Evolutionary conservation across 2,797 vertebrate species (phyloP).

Genomic region (Anomalospiza imberbis): DNA sequence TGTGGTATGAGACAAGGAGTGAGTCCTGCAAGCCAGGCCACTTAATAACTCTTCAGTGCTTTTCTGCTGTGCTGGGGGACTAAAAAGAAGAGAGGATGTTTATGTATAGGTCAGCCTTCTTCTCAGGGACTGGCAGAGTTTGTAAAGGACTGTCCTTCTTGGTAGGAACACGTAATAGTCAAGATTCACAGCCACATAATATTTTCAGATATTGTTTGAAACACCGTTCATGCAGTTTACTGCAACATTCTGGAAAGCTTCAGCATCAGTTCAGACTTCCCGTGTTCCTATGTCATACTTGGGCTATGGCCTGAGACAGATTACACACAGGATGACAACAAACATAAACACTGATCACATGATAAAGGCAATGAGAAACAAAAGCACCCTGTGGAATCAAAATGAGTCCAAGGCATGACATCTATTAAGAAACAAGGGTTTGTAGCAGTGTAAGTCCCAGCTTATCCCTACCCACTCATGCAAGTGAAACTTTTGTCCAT

Average conservation of each 20-base stretch:
- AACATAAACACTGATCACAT: not conserved
- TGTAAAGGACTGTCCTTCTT: not conserved
- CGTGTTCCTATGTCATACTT: not conserved
- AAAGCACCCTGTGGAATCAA: not conserved
- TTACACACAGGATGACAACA: not conserved
- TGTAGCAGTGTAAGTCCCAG: not conserved
- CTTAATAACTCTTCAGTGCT: not conserved
- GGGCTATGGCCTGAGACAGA: not conserved
- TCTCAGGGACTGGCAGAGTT: not conserved
- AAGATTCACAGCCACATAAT: constrained; percentile 3
- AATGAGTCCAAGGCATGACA: not conserved
- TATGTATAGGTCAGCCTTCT: not conserved
- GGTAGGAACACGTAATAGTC: not conserved
- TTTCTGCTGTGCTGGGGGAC: not conserved
- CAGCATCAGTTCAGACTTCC: not conserved
- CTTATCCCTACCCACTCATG: not conserved
- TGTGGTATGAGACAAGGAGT: not conserved
- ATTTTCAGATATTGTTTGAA: constrained; percentile 42
- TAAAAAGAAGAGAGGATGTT: not conserved
- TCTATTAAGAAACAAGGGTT: not conserved
- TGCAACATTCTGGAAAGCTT: constrained; percentile 19
- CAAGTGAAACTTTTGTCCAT: not conserved
- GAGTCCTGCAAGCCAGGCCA: not conserved
- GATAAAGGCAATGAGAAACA: not conserved
- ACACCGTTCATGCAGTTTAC: not conserved